Percentiles rank a stretch among this genome's conserved stretches.
These are phyloP conservation scores for Hirundo rustica DNA, from an alignment of 2,797 vertebrate genomes.

Conservation along the genomic window DNA sequence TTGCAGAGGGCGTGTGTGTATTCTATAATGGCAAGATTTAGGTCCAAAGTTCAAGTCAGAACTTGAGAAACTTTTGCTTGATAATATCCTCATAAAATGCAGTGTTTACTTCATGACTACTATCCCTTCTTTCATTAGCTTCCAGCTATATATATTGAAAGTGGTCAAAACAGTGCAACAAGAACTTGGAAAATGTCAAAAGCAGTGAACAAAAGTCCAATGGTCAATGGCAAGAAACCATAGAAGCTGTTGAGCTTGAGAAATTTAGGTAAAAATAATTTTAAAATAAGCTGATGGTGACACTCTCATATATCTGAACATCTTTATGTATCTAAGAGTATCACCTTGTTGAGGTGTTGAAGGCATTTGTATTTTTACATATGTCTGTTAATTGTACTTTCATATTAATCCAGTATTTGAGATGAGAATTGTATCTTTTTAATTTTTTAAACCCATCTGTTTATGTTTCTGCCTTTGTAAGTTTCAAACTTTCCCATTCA, in stretches of 20 bases:
- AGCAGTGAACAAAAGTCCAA: constrained; percentile 48
- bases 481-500: background rate
- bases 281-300: background rate
- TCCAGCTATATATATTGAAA: constrained; percentile 72
- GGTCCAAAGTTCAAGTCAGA: background rate
- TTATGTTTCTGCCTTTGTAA: background rate
- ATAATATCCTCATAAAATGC: background rate
- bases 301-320: background rate
- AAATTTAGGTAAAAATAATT: constrained; percentile 83
- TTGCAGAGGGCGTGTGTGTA: rapidly evolving
- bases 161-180: constrained; percentile 32
- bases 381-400: background rate
- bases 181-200: constrained; percentile 63
- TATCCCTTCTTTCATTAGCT: constrained; percentile 71
- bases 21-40: background rate
- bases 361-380: background rate
- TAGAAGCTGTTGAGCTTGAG: constrained; percentile 85
- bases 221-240: constrained; percentile 67
- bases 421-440: background rate
- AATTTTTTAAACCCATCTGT: background rate
- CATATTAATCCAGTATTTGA: background rate
- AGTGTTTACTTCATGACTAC: background rate
- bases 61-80: background rate
- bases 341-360: background rate
- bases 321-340: background rate